Evolutionary conservation across 2,113 vertebrate species (phyloP), one percentile per base, ranked within the genome.

Genomic region (Dicaeum eximium): DNA sequence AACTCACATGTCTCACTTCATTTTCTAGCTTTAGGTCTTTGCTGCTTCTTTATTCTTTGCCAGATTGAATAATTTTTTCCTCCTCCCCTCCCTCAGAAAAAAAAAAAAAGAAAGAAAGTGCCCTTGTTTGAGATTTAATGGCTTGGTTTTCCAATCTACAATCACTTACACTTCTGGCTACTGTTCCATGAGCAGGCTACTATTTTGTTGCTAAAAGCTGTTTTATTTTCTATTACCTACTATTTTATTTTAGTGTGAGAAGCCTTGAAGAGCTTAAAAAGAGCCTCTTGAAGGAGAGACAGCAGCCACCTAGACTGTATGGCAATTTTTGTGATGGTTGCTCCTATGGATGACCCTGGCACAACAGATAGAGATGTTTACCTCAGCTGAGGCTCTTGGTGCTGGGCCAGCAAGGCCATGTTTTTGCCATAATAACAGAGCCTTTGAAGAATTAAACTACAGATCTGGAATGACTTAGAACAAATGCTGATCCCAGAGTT

Each of bases 21-120:
- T n/a, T 28, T 65, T 88, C 54, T 56, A 94, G 35, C 40, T 87
- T 94, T 40, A 74, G 15, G 4, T 54, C 16, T 89, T 82, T 65
- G n/a, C 54, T 72, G 1, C 18, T 73, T 75, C 48, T 54, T 90
- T 69, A 22, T 62, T 82, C 50, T 84, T 87, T 61, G 50, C 22
- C 58, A 64, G 53, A 28, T 20, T 21, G 11, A 77, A 42, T 4
- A 57, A 12, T 13, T 8, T 31, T 77, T 67, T 51, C 15, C 42
- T 35, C 6, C 16, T 20, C 3, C 3, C 1, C 3, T 10, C 1
- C 13, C 17, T 20, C 7, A 15, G 15, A 18, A 18, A 38, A 25
- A 25, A 9, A 38, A 20, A 54, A 16, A 21, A 10, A 33, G 18
- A 24, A 15, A 5, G 4, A 9, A 33, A 5, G 0, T 0, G 3